Conservation (phyloP, 1,140 invertebrate genomes). For the Drosophila kurseongensis region DNA sequence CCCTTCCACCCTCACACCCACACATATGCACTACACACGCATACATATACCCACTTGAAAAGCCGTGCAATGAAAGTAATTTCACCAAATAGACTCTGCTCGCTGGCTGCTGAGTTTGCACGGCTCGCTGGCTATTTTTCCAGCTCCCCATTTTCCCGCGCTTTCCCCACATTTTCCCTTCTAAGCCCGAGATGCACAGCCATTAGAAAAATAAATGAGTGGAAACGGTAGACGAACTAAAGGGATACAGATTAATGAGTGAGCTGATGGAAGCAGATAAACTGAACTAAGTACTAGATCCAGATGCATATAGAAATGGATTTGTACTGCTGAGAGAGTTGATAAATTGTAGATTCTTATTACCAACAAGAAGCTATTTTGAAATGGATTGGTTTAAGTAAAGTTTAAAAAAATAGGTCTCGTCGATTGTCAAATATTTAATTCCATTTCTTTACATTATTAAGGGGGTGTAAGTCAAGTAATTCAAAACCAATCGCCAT, state of each 20-base stretch:
- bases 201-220: constrained; percentile 42
- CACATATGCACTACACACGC: not conserved
- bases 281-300: not conserved
- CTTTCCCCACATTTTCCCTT: constrained; percentile 6
- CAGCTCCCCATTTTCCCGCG: constrained; percentile 5
- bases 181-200: constrained; percentile 3
- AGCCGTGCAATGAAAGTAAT: constrained; percentile 80
- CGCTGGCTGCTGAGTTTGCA: constrained; percentile 49
- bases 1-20: not conserved
- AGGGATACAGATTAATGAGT: constrained; percentile 46
- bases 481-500: too few species aligned
- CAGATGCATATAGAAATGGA: not conserved
- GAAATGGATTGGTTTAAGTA: too few species aligned
- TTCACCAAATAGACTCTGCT: constrained; percentile 74
- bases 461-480: too few species aligned
- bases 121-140: constrained; percentile 40
- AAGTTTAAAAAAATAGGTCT: too few species aligned
- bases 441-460: too few species aligned
- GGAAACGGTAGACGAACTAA: constrained; percentile 13
- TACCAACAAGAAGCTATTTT: too few species aligned
- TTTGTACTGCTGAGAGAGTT: not conserved
- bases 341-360: not conserved
- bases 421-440: too few species aligned
- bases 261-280: constrained; percentile 8
- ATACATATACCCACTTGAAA: constrained; percentile 57